Evolutionary conservation across 2,113 vertebrate genomes (phyloP), one percentile per base, ranked within the genome.

Genomic region (Romanogobio albipinnatus): DNA sequence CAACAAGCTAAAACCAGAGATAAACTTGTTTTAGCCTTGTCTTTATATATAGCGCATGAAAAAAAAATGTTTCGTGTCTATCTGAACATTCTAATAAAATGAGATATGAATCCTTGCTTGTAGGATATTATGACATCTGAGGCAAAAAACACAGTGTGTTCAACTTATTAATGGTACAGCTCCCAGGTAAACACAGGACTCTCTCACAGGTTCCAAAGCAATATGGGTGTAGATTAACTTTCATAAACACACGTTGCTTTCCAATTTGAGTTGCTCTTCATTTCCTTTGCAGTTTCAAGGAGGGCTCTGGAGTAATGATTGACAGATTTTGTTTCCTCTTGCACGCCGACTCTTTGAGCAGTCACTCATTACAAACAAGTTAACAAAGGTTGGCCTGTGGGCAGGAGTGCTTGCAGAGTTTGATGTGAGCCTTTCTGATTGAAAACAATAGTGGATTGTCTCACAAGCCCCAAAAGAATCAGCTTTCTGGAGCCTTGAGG

Each of bases 371-470:
- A 51, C 9, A 81, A 66, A 81, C 9, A 0, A 66, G 39, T 33
- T 81, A 66, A 29, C 78, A 81, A 81, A 66, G 61, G 61, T 81
- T 26, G 59, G 43, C 24, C 59, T 19, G 78, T 70, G 61, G 59
- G 24, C 64, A 59, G n/a, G 62, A 70, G n/a, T 61, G 29, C n/a
- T 75, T 43, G 29, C 51, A 86, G 24, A 53, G 78, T 49, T 45
- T 33, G 70, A 71, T 49, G n/a, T 14, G 22, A 58, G 75, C 26
- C 70, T 85, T 66, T 75, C 9, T 33, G 36, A 84, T 84, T 62
- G 53, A 62, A 87, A 79, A 62, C 81, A 59, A 76, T 59, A 39
- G 33, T 43, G 47, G 56, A 68, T 76, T 29, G 83, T 68, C 51
- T 76, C 33, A 74, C 51, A 61, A 43, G 17, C 22, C 74, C 29